phyloP scores from a whole-genome alignment of 1,140 invertebrate genomes.

The Conus ventricosus region DNA sequence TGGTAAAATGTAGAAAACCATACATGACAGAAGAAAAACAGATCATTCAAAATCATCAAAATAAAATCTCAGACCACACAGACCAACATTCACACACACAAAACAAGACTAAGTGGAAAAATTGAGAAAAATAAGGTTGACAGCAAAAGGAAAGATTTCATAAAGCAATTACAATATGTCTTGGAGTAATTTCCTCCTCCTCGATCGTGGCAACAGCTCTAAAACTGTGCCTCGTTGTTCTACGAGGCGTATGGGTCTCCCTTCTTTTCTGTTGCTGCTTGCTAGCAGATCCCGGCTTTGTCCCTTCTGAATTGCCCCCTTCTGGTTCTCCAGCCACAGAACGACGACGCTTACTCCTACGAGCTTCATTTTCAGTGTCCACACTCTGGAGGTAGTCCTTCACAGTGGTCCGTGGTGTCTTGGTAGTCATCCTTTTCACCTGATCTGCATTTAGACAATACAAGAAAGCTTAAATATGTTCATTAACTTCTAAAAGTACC shows the following conservation, averaged over 20 bases:
- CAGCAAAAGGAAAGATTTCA: background rate
- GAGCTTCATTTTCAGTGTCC: conserved; percentile 3
- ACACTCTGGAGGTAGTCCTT: conserved; percentile 3
- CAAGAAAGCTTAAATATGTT: background rate
- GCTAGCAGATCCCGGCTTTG: background rate
- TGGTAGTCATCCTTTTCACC: background rate
- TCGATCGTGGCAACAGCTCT: background rate
- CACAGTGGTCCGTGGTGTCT: background rate
- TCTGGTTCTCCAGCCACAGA: background rate
- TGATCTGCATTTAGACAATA: background rate
- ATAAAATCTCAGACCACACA: too few species aligned
- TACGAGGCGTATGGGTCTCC: background rate
- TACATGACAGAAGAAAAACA: too few species aligned
- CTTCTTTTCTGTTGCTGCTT: background rate
- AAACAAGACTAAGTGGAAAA: too few species aligned
- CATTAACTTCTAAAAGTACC: too few species aligned
- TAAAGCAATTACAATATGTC: background rate
- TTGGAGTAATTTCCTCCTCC: conserved; percentile 18
- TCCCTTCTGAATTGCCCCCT: background rate
- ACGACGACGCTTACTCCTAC: background rate
- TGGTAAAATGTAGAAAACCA: too few species aligned
- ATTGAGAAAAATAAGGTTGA: too few species aligned
- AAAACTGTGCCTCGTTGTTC: background rate
- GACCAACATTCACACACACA: too few species aligned
- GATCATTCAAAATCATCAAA: too few species aligned